Evolutionary conservation across 2,888 invertebrate genomes (phyloP).

Genomic region (Cryptocephalus primarius): DNA sequence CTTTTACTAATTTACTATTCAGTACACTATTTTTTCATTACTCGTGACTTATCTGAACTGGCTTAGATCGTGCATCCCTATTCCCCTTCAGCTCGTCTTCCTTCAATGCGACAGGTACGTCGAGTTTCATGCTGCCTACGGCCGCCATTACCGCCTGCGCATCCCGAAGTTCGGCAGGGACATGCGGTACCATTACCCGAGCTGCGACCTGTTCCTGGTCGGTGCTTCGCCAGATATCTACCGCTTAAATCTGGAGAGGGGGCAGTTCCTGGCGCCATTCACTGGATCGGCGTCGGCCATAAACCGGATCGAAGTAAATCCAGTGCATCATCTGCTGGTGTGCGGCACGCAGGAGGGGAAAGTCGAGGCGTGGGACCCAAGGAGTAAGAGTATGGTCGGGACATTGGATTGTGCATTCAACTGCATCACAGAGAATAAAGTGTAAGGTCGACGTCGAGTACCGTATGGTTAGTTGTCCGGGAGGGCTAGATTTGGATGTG

Average conservation of each 20-base stretch:
- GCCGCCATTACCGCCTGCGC: conserved; percentile 78
- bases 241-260: conserved; percentile 89
- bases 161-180: conserved; percentile 95
- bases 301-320: conserved; percentile 79
- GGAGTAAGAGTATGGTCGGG: conserved; percentile 65
- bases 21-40: too few relatives aligned
- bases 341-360: conserved; percentile 84
- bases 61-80: background rate
- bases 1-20: too few relatives aligned
- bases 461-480: too few relatives aligned
- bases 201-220: conserved; percentile 86
- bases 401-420: conserved; percentile 72
- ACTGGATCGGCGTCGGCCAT: conserved; percentile 62
- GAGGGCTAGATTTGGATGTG: too few relatives aligned
- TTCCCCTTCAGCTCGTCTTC: conserved; percentile 62
- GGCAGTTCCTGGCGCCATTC: conserved; percentile 83
- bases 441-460: conserved; percentile 33
- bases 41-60: too few relatives aligned
- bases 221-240: conserved; percentile 64
- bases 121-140: conserved; percentile 92
- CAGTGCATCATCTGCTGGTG: conserved; percentile 75
- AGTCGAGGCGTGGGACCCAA: conserved; percentile 95
- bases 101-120: conserved; percentile 84
- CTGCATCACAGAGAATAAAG: conserved; percentile 45
- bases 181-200: conserved; percentile 78